Evolutionary conservation across 2,888 invertebrate species (phyloP).

Genomic region (Cataglyphis albicans): DNA sequence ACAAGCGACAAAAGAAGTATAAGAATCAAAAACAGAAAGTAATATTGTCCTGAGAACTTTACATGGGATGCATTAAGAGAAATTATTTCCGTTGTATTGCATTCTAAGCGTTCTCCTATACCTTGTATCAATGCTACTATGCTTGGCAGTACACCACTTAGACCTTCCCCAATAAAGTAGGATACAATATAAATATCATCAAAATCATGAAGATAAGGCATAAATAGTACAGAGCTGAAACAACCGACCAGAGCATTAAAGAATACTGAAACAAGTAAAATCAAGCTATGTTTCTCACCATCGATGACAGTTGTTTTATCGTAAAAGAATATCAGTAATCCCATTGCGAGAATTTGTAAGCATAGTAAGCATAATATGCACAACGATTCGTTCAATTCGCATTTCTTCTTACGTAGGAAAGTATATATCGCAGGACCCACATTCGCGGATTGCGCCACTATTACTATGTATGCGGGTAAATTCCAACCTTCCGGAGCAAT

Average conservation of each 20-base stretch:
- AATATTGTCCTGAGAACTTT: conserved; percentile 89
- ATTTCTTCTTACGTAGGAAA: conserved; percentile 84
- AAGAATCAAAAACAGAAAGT: conserved; percentile 89
- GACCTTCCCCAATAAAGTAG: conserved; percentile 93
- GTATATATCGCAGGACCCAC: conserved; percentile 1
- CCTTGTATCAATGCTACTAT: conserved; percentile 93
- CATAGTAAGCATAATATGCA: conserved; percentile 87
- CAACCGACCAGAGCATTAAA: conserved; percentile 92
- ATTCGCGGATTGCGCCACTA: conserved; percentile 93
- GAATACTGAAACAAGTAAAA: conserved; percentile 89
- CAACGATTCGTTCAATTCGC: conserved; percentile 86
- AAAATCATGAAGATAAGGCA: conserved; percentile 94
- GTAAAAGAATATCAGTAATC: conserved; percentile 88
- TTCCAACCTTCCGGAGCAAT: conserved; percentile 94
- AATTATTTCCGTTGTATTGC: conserved; percentile 82
- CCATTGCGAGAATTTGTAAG: conserved; percentile 87
- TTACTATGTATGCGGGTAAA: conserved; percentile 92
- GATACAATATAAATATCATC: conserved; percentile 92
- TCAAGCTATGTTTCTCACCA: conserved; percentile 87
- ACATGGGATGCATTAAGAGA: neutral
- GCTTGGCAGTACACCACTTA: conserved; percentile 94
- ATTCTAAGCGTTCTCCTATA: conserved; percentile 89
- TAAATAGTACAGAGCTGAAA: conserved; percentile 94
- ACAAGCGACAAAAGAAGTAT: conserved; percentile 89
- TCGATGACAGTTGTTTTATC: conserved; percentile 87